A percentile compares a stretch with the other conserved stretches of the same genome.
These are phyloP conservation scores for Muscicapa striata DNA, from an alignment of 2,797 vertebrate species.

Conservation along the genomic window DNA sequence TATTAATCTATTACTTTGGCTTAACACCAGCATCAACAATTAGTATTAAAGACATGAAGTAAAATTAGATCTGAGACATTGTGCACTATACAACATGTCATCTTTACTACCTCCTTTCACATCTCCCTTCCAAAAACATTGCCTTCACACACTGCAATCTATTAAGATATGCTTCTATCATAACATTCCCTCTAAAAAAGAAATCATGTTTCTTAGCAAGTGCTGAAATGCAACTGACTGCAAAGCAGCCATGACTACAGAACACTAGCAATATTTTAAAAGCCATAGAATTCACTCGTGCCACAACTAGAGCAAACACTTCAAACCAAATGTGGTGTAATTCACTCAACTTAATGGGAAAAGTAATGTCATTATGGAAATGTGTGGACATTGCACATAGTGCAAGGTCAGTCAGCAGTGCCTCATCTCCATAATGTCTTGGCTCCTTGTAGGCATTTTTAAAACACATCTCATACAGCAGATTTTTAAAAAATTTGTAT, in stretches of 20 bases:
- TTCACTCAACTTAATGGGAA: not conserved
- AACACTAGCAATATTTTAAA: not conserved
- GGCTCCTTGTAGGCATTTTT: not conserved
- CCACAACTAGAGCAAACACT: not conserved
- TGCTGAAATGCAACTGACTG: not conserved
- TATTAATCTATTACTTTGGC: not conserved
- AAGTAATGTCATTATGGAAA: constrained; percentile 32
- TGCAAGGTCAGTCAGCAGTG: not conserved
- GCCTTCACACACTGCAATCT: not conserved
- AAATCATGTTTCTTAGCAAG: not conserved
- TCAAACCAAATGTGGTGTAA: not conserved
- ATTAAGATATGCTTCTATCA: not conserved
- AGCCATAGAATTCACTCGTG: not conserved
- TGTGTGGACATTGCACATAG: not conserved
- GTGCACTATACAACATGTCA: not conserved
- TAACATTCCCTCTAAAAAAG: not conserved
- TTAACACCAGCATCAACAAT: constrained; percentile 6
- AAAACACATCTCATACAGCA: not conserved
- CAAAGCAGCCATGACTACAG: not conserved
- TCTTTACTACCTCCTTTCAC: not conserved
- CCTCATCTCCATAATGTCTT: not conserved
- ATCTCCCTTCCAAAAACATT: not conserved
- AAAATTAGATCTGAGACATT: not conserved
- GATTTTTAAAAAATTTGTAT: not conserved
- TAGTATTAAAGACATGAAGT: not conserved